These are phyloP conservation scores for Tachystola acroxantha DNA, from an alignment of 2,888 invertebrate species.

Conservation along the genomic window DNA sequence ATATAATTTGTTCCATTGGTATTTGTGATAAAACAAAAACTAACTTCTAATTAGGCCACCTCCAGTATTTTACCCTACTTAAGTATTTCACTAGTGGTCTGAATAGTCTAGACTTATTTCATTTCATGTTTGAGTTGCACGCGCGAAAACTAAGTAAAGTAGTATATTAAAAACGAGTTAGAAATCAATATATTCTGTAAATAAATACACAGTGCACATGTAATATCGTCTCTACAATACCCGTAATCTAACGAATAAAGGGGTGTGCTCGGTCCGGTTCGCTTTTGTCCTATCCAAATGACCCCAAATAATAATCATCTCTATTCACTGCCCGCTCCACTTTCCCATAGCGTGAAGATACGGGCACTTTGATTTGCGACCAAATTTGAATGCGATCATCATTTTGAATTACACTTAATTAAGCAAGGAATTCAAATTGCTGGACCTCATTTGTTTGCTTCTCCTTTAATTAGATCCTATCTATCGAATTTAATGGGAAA, in stretches of 20 bases:
- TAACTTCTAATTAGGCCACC: no score
- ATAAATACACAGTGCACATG: no score
- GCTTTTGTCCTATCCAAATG: conserved; percentile 69
- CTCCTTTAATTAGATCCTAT: conserved; percentile 29
- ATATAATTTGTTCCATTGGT: no score
- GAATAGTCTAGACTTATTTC: no score
- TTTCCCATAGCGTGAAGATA: conserved; percentile 70
- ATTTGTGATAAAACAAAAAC: no score
- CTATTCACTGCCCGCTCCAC: conserved; percentile 57
- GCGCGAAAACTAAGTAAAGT: no score
- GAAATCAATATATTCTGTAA: no score
- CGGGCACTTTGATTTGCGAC: conserved; percentile 71
- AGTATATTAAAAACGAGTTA: no score
- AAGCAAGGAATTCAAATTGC: conserved; percentile 41
- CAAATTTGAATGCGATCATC: conserved; percentile 61
- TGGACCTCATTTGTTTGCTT: conserved; percentile 36
- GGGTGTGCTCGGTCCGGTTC: conserved; percentile 45
- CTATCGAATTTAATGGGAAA: conserved; percentile 17
- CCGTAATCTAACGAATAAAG: conserved; percentile 31
- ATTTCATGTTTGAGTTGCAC: no score
- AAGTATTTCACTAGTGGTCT: no score
- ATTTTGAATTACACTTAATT: conserved; percentile 66
- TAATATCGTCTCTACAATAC: conserved; percentile 1
- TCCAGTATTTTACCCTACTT: no score
- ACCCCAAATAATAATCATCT: conserved; percentile 70